Conservation (phyloP, 2,797 vertebrate genomes). For the Scarus forsteni region DNA sequence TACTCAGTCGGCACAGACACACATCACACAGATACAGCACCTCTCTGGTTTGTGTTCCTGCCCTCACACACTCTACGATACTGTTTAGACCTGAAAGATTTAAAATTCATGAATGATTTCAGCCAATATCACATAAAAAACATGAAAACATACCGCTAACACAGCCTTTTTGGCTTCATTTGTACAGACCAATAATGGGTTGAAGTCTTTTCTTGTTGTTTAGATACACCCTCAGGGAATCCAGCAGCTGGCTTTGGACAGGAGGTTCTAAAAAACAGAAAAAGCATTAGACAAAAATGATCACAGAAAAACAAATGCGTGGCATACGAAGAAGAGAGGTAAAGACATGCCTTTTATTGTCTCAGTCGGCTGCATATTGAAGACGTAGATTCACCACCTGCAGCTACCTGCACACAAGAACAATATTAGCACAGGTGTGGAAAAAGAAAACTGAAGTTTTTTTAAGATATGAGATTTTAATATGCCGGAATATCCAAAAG, state of each 20-base stretch:
- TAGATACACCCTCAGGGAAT: constrained; percentile 74
- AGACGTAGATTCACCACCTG: constrained; percentile 43
- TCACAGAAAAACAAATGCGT: neutral
- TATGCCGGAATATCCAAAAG: too few species aligned
- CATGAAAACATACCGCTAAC: neutral
- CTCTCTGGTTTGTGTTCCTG: constrained; percentile 29
- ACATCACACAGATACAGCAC: constrained; percentile 75
- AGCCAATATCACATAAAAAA: neutral
- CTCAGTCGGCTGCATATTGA: constrained; percentile 59
- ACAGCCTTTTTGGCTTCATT: neutral
- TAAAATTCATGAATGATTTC: constrained; percentile 10
- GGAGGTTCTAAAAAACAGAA: constrained; percentile 35
- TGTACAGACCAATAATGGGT: constrained; percentile 79
- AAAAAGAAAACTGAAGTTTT: neutral
- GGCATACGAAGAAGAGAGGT: neutral
- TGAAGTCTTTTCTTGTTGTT: constrained; percentile 75
- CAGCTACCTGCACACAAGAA: constrained; percentile 36
- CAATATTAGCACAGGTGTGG: neutral
- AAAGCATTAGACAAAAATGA: neutral
- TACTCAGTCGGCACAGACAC: constrained; percentile 69
- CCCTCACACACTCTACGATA: constrained; percentile 75
- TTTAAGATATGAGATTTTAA: too few species aligned
- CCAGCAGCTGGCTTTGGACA: constrained; percentile 63
- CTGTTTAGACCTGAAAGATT: constrained; percentile 69
- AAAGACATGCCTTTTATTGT: constrained; percentile 17